A percentile compares a stretch with the other conserved stretches of the same genome.
phyloP scores from a whole-genome alignment of 2,797 vertebrate species.

The Rhadinocentrus ornatus region DNA sequence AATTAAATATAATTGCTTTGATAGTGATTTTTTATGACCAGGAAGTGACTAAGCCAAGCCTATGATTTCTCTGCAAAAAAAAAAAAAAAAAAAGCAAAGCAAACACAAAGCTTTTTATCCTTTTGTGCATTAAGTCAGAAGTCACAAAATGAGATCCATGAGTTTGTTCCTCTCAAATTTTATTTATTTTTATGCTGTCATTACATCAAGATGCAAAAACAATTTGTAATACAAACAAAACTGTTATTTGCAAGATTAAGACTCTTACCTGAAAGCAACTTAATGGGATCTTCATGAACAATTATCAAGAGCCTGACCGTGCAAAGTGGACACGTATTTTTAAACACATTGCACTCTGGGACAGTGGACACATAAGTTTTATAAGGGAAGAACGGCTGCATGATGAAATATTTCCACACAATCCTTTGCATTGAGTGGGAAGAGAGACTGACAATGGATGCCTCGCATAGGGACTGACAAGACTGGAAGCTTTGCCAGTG shows the following conservation, averaged over 20 bases:
- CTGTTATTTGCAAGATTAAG: not conserved
- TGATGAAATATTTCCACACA: slow-evolving; percentile 31
- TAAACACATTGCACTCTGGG: slow-evolving; percentile 7
- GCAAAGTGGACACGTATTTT: not conserved
- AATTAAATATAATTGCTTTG: not conserved
- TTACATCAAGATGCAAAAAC: slow-evolving; percentile 7
- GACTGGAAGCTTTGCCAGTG: slow-evolving; percentile 19
- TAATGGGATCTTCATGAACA: not conserved
- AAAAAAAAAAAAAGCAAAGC: slow-evolving; percentile 5
- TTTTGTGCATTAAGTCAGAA: not conserved
- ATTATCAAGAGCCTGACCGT: not conserved
- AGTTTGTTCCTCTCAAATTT: not conserved
- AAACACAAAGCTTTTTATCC: not conserved
- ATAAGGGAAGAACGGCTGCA: slow-evolving; percentile 9
- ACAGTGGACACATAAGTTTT: slow-evolving; percentile 21
- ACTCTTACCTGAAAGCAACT: not conserved
- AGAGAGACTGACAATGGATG: slow-evolving; percentile 27
- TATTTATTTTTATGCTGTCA: not conserved
- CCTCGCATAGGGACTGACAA: slow-evolving; percentile 18
- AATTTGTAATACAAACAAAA: not conserved
- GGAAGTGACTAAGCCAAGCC: slow-evolving; percentile 18
- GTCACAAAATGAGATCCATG: not conserved
- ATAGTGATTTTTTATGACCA: not conserved
- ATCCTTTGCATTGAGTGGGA: slow-evolving; percentile 29
- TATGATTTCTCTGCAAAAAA: not conserved